Base-by-base conservation (phyloP, 2,888 invertebrate species). In the Lacanobia wlatinum region DNA sequence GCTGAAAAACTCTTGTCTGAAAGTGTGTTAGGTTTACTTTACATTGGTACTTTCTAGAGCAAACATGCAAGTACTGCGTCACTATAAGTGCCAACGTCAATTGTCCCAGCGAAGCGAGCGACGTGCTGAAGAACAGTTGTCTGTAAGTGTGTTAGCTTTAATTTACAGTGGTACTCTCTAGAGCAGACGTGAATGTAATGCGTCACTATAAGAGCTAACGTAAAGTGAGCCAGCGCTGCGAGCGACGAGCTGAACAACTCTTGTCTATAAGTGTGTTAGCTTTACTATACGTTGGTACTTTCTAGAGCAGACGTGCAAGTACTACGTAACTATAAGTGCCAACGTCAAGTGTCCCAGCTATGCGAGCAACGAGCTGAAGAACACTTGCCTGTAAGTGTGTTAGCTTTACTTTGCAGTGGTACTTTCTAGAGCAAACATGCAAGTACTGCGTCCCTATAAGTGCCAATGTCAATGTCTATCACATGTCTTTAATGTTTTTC, bases 1-100 rank as follows among this genome's bases (percentile, higher is more conserved):
- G 4, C 40, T 90, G 21, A 80, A 48, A 50, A 64, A 76, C 0
- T 82, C 70, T 6, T 89, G 84, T 62, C 87, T n/a, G n/a, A n/a
- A n/a, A 84, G 84, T 79, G 14, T 34, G 12, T 48, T 66, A 65
- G 12, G 14, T 40, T 21, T 18, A 55, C 21, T n/a, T n/a, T n/a
- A n/a, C n/a, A n/a, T n/a, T 91, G 90, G 85, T 85, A 88, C 75
- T 65, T 92, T 18, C 87, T 91, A 2, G 87, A 89, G 21, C 82
- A 82, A 7, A 83, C 88, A 0, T 90, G 91, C 80, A 89, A 83
- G 63, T 80, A 89, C 14, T 91, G 92, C 23, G 78, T 87, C 21
- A 86, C 88, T 21, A 79, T 93, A 58, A 72, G 89, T 63, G 67
- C 59, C n/a, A 85, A 80, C 14, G 79, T 84, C 72, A 50, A 16